Base-by-base conservation (phyloP, 2,113 vertebrate genomes). In the Orthonyx spaldingii region DNA sequence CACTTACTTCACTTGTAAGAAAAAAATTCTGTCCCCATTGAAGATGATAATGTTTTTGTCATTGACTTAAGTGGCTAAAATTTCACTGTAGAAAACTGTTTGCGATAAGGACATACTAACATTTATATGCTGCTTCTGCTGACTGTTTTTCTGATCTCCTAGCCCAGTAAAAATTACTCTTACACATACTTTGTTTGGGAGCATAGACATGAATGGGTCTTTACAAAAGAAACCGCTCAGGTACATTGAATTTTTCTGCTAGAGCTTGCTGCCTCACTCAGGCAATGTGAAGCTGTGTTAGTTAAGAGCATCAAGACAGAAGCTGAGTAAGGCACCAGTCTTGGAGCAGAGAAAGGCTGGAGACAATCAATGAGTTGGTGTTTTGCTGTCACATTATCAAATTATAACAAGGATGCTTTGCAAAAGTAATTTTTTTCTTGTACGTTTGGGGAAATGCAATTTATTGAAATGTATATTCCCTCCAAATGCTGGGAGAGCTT, bases 401-500 rank as follows among this genome's bases (percentile, higher is more conserved):
- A 57, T 87, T 91, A 69, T 64, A 90, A 35, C 16, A 86, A 41
- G 23, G 19, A 61, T 1, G 13, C 26, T 61, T 91, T 57, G 39
- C 52, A 84, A 33, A 85, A 46, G 32, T 44, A 52, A 5, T 47
- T 83, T 93, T 65, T 84, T 52, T 69, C 37, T 78, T 79, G 4
- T 59, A 47, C 81, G 15, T 72, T 95, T 76, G 87, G 61, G 64
- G 84, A 93, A 94, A 93, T 77, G 49, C 56, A 93, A 80, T 95
- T 91, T 56, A 37, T 75, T 81, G 28, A 26, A 77, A 75, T 19
- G 84, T 89, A 32, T 22, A 81, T 94, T 88, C 37, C 7, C 32
- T 89, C 42, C 47, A 86, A 80, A 91, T 92, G 33, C 49, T 71
- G 84, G 50, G 35, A 88, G 35, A 86, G 26, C 26, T 96, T 76